These are phyloP conservation scores for Ips nitidus DNA, from an alignment of 1,140 invertebrate genomes.

Conservation along the genomic window DNA sequence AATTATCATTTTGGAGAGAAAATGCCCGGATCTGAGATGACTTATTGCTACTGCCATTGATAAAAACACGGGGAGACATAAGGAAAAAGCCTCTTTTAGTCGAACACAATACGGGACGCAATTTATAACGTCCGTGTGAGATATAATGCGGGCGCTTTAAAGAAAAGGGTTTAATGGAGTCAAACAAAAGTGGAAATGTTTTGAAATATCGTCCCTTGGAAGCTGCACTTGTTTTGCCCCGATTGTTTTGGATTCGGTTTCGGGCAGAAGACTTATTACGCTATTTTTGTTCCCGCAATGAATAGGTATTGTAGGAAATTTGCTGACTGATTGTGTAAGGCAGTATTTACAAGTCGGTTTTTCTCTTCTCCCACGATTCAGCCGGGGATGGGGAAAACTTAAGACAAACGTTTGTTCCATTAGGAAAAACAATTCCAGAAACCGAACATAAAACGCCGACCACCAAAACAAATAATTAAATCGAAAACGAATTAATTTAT, in stretches of 20 bases:
- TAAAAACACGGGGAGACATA: conserved; percentile 23
- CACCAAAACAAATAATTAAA: conserved; percentile 13
- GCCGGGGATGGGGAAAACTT: no score
- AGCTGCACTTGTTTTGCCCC: conserved; percentile 34
- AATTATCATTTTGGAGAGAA: neutral
- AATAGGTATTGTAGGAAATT: conserved; percentile 27
- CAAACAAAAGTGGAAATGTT: conserved; percentile 37
- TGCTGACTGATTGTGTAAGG: conserved; percentile 7
- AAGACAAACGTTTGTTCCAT: no score
- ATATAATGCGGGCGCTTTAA: conserved; percentile 33
- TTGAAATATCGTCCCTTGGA: conserved; percentile 34
- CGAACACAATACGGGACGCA: conserved; percentile 29
- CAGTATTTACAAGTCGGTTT: neutral
- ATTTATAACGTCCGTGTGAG: conserved; percentile 37
- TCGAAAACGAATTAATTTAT: conserved; percentile 33
- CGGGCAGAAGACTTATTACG: conserved; percentile 34
- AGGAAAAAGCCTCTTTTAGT: conserved; percentile 34
- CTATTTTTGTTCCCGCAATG: conserved; percentile 25
- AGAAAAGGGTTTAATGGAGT: conserved; percentile 38
- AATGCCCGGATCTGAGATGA: conserved; percentile 16
- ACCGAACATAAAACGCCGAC: no score
- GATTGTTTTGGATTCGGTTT: conserved; percentile 33
- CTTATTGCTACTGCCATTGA: conserved; percentile 25
- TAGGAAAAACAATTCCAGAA: no score
- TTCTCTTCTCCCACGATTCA: no score